Base-by-base conservation (phyloP, 2,888 invertebrate genomes). In the Caenorhabditis sp. region DNA sequence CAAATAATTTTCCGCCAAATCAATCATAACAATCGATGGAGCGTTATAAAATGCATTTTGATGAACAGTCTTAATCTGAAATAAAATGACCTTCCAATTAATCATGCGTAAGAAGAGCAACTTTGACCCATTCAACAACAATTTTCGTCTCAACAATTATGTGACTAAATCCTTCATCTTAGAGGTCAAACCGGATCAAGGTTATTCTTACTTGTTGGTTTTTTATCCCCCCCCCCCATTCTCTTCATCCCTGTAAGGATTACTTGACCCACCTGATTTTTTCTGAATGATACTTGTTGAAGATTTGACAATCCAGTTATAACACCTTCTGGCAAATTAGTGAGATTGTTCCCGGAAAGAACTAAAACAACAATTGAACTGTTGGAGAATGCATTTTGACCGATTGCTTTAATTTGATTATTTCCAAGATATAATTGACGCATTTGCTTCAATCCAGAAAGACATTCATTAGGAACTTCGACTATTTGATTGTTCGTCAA, bases 11-110 rank as follows among this genome's bases (percentile, higher is more conserved):
- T 85, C 66, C 20, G 85, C 82, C 52, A 88, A 69, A 65, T 88
- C 88, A 27, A 88, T 60, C 83, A 88, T 85, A 25, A 84, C 85
- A 14, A 88, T 64, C 2, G 83, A 79, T 1, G 87, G 83, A 54
- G 83, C 84, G 50, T 84, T 79, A 65, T 85, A 81, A 78, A 88
- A 88, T n/a, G 88, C 84, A 63, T 86, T 86, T 61, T 80, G 82
- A 65, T 85, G 76, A n/a, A 88, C 74, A 3, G 63, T 56, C n/a
- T 67, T 74, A 43, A 88, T 85, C 87, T 87, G 64, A 77, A 84
- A 79, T 7, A n/a, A 25, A 4, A 43, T 14, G 20, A 23, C 23
- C 52, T 52, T n/a, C 8, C 43, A 10, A 43, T 14, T 12, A 43
- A 43, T 14, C 43, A 43, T 43, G 43, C 43, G 43, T 43, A 43